Evolutionary conservation across 2,888 invertebrate species (phyloP), one percentile per base, ranked within the genome.

Genomic region (Pristionchus arcanus): DNA sequence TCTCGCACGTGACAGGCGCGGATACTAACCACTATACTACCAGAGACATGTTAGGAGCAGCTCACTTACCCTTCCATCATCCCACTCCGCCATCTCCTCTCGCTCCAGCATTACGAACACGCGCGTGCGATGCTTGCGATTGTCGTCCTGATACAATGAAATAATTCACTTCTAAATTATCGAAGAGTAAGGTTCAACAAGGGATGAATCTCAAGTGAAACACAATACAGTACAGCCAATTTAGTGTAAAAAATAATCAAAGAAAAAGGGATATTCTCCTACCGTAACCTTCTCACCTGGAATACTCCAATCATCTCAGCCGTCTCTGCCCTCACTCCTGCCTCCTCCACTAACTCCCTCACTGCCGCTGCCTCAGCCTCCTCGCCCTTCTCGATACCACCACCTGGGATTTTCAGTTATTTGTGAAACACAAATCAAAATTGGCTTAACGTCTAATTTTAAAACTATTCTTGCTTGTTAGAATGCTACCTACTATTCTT

Each of bases 281-380:
- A 31, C 55, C n/a, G 19, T 55, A 53, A 28, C 7, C 81, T 81
- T 84, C 90, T 83, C 7, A 98, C 98, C 97, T 98, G 98, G 96
- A 99, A 98, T 92, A 98, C 97, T 87, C 98, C 98, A 91, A 98
- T 97, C 95, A 97, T 97, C 93, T 98, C 96, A 91, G 97, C 97
- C 90, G 98, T 96, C 95, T 97, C 97, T 93, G 98, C 98, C 94
- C 97, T 96, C 92, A 98, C 98, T 83, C 98, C 99, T 90, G 98
- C 98, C 95, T 99, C 99, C 95, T 99, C 98, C 92, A 97, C 96
- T 86, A 98, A 98, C 96, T 99, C 98, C 90, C 98, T 96, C 94
- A 97, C 97, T 42, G 98, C 98, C 42, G 98, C 98, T 92, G 97
- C 97, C 91, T 97, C 97, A 59, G 98, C 97, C 95, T 97, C 97